phyloP scores from a whole-genome alignment of 2,113 vertebrate species.

The Athene noctua region DNA sequence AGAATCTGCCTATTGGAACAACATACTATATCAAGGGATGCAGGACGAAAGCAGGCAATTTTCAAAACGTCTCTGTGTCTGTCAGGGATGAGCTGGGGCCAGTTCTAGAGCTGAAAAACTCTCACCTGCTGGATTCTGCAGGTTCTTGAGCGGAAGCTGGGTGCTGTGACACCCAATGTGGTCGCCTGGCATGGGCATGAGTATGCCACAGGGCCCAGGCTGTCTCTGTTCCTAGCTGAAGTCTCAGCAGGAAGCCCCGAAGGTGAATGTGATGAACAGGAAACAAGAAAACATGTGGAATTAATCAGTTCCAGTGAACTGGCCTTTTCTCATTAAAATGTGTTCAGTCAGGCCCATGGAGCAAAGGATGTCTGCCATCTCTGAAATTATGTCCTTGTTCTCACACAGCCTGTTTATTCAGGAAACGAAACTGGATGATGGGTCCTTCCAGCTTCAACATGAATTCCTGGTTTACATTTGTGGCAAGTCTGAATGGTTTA shows the following conservation, averaged over 20 bases:
- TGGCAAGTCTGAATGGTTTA: neutral
- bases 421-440: neutral
- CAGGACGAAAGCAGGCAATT: neutral
- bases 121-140: accelerated
- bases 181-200: accelerated
- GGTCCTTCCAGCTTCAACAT: neutral
- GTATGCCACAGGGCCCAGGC: neutral
- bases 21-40: too few relatives aligned
- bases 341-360: neutral
- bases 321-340: slow-evolving; percentile 27
- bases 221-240: neutral
- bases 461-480: slow-evolving; percentile 28
- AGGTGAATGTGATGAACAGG: neutral
- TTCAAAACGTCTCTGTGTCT: neutral
- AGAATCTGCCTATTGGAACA: neutral
- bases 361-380: neutral
- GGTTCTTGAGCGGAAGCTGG: accelerated
- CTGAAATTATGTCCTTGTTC: slow-evolving; percentile 15
- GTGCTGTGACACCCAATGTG: accelerated
- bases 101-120: neutral
- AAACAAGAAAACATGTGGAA: neutral
- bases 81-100: neutral
- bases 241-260: neutral
- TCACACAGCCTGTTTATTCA: slow-evolving; percentile 20
- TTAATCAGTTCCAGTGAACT: slow-evolving; percentile 7